A percentile compares a stretch with the other conserved stretches of the same genome.
Conservation (phyloP, 2,797 vertebrate genomes). For the Petrocephalus schoutedeni region DNA sequence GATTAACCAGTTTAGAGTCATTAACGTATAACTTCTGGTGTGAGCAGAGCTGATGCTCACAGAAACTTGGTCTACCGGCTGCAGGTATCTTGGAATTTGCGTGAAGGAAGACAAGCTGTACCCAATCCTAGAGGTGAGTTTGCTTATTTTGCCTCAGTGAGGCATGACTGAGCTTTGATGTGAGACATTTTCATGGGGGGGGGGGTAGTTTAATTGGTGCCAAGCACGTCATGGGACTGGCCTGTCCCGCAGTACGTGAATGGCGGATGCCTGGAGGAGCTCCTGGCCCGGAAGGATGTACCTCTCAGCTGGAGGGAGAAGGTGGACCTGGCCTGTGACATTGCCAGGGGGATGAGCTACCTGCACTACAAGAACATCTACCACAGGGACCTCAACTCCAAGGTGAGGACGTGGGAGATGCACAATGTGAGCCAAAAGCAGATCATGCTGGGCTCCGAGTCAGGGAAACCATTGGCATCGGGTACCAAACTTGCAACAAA, state of each 20-base stretch:
- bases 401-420: conserved; percentile 51
- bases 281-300: conserved; percentile 69
- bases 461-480: not conserved
- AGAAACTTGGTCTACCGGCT: conserved; percentile 16
- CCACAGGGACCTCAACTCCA: conserved; percentile 83
- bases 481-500: not conserved
- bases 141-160: not conserved
- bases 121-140: conserved; percentile 66
- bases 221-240: not conserved
- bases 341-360: conserved; percentile 81
- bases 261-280: conserved; percentile 78
- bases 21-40: not conserved
- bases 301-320: conserved; percentile 76
- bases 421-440: not conserved
- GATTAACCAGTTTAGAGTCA: not conserved
- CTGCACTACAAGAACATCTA: conserved; percentile 86
- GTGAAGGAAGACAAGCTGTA: conserved; percentile 67
- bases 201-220: not conserved
- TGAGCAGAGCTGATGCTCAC: not conserved
- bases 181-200: not conserved
- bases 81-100: conserved; percentile 69
- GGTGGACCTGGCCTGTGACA: conserved; percentile 75
- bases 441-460: not conserved
- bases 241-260: conserved; percentile 67
- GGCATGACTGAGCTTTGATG: not conserved